These are phyloP conservation scores for Drosophila obscura DNA, from an alignment of 1,140 invertebrate species.

Conservation along the genomic window DNA sequence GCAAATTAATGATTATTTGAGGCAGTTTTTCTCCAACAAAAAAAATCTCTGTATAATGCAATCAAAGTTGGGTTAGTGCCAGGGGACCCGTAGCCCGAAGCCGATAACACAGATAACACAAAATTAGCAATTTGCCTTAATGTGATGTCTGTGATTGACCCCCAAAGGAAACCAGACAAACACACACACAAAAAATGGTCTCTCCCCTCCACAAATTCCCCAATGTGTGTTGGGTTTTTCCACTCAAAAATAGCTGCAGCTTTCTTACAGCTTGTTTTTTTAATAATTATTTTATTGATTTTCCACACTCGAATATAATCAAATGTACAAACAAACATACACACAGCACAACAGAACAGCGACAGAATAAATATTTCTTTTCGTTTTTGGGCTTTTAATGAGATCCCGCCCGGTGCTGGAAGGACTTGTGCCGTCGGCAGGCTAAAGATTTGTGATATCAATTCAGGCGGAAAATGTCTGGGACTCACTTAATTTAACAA, in stretches of 20 bases:
- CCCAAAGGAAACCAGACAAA: constrained; percentile 25
- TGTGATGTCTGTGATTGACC: constrained; percentile 70
- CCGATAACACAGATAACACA: constrained; percentile 52
- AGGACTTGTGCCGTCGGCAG: background rate
- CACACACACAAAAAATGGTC: background rate
- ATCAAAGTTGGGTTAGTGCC: constrained; percentile 70
- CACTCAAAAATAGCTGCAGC: background rate
- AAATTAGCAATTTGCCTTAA: constrained; percentile 76
- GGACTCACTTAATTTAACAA: constrained; percentile 55
- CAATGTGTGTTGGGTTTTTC: constrained; percentile 14
- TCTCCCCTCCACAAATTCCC: constrained; percentile 19
- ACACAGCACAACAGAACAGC: background rate
- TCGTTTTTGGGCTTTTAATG: constrained; percentile 38
- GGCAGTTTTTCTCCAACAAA: constrained; percentile 30
- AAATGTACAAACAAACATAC: constrained; percentile 19
- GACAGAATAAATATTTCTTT: constrained; percentile 15
- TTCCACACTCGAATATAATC: constrained; percentile 21
- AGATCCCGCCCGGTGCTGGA: constrained; percentile 9
- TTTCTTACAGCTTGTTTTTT: constrained; percentile 21
- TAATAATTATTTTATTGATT: constrained; percentile 57
- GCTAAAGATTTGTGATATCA: constrained; percentile 62
- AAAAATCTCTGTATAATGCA: constrained; percentile 70
- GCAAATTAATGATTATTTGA: constrained; percentile 74
- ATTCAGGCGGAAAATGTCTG: constrained; percentile 63
- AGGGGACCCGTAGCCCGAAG: constrained; percentile 14